These are phyloP conservation scores for Masticophis lateralis DNA, from an alignment of 2,797 vertebrate genomes.

Conservation along the genomic window DNA sequence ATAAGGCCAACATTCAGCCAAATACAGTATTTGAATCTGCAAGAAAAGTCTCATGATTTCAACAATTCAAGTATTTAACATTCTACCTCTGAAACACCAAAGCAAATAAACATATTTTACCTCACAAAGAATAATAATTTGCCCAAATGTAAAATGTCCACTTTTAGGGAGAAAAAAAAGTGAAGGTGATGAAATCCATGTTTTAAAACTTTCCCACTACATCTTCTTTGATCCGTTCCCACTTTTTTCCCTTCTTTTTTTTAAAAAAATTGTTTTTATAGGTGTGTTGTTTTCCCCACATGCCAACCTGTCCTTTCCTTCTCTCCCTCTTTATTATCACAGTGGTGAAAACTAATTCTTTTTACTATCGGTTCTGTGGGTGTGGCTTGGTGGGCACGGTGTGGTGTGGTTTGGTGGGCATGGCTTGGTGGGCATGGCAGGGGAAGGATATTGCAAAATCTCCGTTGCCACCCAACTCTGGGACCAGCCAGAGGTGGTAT, in stretches of 20 bases:
- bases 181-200: background rate
- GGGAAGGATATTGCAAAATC: too few species aligned
- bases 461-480: too few species aligned
- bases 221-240: background rate
- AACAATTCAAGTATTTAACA: background rate
- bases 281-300: background rate
- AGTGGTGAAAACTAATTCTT: too few species aligned
- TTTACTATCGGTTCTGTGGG: too few species aligned
- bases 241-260: background rate
- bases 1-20: background rate
- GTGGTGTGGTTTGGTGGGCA: too few species aligned
- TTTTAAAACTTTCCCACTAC: background rate
- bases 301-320: slow-evolving; percentile 12
- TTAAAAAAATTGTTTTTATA: background rate
- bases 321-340: slow-evolving; percentile 49
- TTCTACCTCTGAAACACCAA: background rate
- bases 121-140: background rate
- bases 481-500: too few species aligned
- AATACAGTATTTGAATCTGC: background rate
- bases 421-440: too few species aligned
- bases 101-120: background rate
- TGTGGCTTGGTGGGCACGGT: too few species aligned
- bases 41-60: background rate
- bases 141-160: background rate
- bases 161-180: background rate